phyloP scores from a whole-genome alignment of 2,888 invertebrate species.

The Pegoplata infirma region DNA sequence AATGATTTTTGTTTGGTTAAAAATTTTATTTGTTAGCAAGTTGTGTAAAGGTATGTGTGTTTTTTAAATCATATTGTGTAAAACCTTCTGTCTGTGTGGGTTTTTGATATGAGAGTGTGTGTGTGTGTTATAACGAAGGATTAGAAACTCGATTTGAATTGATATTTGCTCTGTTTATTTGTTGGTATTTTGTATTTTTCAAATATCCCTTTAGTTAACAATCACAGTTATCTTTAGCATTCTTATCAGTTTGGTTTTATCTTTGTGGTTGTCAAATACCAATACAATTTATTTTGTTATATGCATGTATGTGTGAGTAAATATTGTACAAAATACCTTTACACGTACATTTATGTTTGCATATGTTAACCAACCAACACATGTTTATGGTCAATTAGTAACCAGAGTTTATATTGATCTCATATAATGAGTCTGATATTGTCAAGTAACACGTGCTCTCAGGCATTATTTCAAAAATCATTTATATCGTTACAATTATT shows the following conservation, averaged over 20 bases:
- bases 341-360: not conserved
- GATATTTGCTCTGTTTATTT: slow-evolving; percentile 33
- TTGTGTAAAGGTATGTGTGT: slow-evolving; percentile 4
- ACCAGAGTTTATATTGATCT: slow-evolving; percentile 27
- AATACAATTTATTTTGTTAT: too few relatives aligned
- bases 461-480: not conserved
- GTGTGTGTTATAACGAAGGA: slow-evolving; percentile 25
- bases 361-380: not conserved
- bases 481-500: not conserved
- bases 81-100: not conserved
- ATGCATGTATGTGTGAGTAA: slow-evolving; percentile 15
- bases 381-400: not conserved
- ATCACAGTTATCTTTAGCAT: slow-evolving; percentile 44
- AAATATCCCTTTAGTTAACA: slow-evolving; percentile 6
- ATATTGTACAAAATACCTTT: not conserved
- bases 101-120: not conserved
- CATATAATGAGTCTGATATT: slow-evolving; percentile 34
- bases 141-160: slow-evolving; percentile 38
- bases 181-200: slow-evolving; percentile 41
- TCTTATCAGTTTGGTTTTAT: slow-evolving; percentile 46
- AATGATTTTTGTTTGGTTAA: slow-evolving; percentile 47
- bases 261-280: too few relatives aligned
- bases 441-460: slow-evolving; percentile 30
- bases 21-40: slow-evolving; percentile 8
- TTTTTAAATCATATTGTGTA: not conserved